These are phyloP conservation scores for Halictus ligatus DNA, from an alignment of 2,888 invertebrate genomes.

Conservation along the genomic window DNA sequence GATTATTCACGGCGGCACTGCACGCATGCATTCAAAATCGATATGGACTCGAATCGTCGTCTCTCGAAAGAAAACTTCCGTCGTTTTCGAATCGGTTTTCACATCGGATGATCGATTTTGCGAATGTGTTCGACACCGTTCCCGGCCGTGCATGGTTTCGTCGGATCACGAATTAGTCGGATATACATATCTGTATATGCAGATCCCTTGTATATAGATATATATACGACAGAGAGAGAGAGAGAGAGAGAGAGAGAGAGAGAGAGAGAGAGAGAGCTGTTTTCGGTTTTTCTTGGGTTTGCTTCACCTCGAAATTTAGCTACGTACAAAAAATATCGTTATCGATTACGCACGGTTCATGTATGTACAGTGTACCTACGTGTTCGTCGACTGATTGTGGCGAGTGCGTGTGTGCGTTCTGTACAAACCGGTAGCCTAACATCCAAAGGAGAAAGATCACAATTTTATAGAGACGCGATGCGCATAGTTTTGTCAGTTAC, in stretches of 20 bases:
- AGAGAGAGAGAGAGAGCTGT: constrained; percentile 38
- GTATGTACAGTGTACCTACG: constrained; percentile 67
- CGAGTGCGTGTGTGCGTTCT: constrained; percentile 64
- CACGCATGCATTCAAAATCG: constrained; percentile 12
- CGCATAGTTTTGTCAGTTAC: constrained; percentile 24
- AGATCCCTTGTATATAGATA: neutral
- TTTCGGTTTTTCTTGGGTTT: neutral
- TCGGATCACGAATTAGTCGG: constrained; percentile 47
- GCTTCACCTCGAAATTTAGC: constrained; percentile 47
- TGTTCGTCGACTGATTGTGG: constrained; percentile 64
- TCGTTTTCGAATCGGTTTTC: neutral
- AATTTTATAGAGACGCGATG: constrained; percentile 34
- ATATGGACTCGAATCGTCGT: constrained; percentile 9
- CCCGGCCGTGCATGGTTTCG: constrained; percentile 18
- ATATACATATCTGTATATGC: constrained; percentile 25
- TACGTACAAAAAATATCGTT: constrained; percentile 73
- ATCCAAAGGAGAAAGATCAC: constrained; percentile 59
- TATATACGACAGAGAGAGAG: constrained; percentile 38
- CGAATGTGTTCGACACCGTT: constrained; percentile 7
- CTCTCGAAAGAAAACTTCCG: neutral
- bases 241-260: no score
- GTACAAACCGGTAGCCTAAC: constrained; percentile 60
- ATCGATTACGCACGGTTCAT: constrained; percentile 54
- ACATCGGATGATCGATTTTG: constrained; percentile 15
- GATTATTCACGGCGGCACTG: constrained; percentile 4